Conservation (phyloP, 2,888 invertebrate species). For the Xylophagus ater region DNA sequence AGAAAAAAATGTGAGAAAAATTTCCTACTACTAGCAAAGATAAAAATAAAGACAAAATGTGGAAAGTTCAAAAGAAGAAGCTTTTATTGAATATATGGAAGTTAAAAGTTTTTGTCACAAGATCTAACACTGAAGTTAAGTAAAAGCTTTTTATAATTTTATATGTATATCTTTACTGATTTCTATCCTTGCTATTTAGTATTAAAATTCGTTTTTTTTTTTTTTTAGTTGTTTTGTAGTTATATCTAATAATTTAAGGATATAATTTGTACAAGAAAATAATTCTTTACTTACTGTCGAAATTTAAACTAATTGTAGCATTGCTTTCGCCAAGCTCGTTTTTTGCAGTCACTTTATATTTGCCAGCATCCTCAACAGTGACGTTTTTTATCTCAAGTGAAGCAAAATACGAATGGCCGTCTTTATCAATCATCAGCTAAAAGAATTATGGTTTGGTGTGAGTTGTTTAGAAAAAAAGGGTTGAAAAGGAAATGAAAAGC, state of each 20-base stretch:
- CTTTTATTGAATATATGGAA: too few species aligned
- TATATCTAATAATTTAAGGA: too few species aligned
- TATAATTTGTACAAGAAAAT: too few species aligned
- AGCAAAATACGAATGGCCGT: constrained; percentile 87
- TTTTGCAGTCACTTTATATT: constrained; percentile 93
- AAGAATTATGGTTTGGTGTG: constrained; percentile 16
- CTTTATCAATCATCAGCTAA: constrained; percentile 79
- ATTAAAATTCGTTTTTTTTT: neutral
- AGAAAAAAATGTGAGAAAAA: too few species aligned
- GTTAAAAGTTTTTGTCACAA: too few species aligned
- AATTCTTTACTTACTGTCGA: constrained; percentile 77
- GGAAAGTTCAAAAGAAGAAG: too few species aligned
- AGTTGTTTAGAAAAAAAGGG: constrained; percentile 21
- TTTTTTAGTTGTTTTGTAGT: neutral
- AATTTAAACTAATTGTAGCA: constrained; percentile 93
- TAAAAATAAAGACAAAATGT: too few species aligned
- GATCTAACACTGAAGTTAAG: too few species aligned
- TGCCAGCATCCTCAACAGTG: constrained; percentile 93
- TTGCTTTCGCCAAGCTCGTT: constrained; percentile 96
- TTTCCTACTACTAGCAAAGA: too few species aligned
- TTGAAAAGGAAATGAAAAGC: constrained; percentile 2
- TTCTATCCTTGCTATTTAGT: neutral
- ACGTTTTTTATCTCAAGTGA: constrained; percentile 88
- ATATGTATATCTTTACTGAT: neutral
- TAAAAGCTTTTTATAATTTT: neutral